Conservation (phyloP, 2,797 vertebrate genomes). For the Myotis planiceps region DNA sequence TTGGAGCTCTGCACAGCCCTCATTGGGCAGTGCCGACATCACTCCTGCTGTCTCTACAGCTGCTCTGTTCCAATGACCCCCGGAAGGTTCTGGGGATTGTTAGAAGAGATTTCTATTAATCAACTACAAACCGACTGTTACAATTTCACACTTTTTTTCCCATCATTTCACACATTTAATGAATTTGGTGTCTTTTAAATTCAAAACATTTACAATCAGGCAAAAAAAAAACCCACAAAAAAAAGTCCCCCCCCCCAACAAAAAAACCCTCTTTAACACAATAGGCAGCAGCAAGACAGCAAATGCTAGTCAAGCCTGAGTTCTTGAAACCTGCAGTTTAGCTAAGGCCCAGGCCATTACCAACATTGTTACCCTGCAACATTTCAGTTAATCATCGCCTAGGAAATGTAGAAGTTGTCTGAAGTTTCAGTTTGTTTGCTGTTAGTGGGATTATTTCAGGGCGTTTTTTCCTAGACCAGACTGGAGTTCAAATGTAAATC, state of each 20-base stretch:
- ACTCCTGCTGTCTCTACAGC: slow-evolving; percentile 91
- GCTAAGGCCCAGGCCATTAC: background rate
- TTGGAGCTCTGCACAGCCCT: slow-evolving; percentile 77
- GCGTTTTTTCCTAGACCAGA: background rate
- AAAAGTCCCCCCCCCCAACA: background rate
- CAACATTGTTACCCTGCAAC: background rate
- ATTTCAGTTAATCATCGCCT: background rate
- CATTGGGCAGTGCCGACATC: slow-evolving; percentile 84
- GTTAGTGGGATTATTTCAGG: background rate
- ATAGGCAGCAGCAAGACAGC: slow-evolving; percentile 64
- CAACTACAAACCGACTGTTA: slow-evolving; percentile 88
- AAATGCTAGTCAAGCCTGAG: background rate
- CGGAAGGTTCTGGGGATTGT: slow-evolving; percentile 86
- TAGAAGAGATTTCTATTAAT: slow-evolving; percentile 90
- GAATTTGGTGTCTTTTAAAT: slow-evolving; percentile 85
- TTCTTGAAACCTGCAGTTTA: background rate
- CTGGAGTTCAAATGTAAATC: background rate
- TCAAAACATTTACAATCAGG: slow-evolving; percentile 81
- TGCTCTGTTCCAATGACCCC: slow-evolving; percentile 90
- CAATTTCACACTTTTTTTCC: slow-evolving; percentile 90
- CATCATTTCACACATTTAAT: slow-evolving; percentile 89
- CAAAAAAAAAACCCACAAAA: slow-evolving; percentile 27
- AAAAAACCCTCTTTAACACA: slow-evolving; percentile 54
- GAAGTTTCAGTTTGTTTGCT: background rate
- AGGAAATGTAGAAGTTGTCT: background rate